Conservation (phyloP, 2,797 vertebrate species). For the Setipinna tenuifilis region DNA sequence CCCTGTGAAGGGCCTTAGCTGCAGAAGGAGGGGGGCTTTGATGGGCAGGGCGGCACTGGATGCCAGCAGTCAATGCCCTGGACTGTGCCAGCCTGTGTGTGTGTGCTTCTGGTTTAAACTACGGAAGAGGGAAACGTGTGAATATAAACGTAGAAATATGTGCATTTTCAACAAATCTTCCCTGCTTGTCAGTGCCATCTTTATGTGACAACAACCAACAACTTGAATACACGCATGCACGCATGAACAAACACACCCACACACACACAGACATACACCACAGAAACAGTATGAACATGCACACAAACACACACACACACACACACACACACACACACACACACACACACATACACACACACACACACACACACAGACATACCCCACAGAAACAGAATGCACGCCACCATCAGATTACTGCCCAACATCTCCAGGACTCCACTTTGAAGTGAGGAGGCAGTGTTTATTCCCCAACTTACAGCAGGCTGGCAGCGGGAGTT, state of each 20-base stretch:
- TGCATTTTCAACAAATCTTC: neutral
- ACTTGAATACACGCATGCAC: neutral
- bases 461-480: constrained; percentile 74
- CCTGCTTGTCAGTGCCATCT: neutral
- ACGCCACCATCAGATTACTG: constrained; percentile 64
- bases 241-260: too few species aligned
- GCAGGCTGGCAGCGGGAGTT: constrained; percentile 73
- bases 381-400: neutral
- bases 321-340: neutral
- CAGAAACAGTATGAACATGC: neutral
- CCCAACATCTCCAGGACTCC: constrained; percentile 65
- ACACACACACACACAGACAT: neutral
- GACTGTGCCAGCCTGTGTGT: neutral
- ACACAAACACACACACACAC: neutral
- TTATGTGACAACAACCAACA: neutral
- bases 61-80: neutral
- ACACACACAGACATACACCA: too few species aligned
- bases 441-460: constrained; percentile 74
- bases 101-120: neutral
- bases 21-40: neutral
- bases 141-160: neutral
- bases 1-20: constrained; percentile 60
- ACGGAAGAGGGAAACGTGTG: neutral
- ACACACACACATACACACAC: neutral
- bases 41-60: neutral